These are phyloP conservation scores for Astur gentilis DNA, from an alignment of 2,113 vertebrate genomes.

Conservation along the genomic window DNA sequence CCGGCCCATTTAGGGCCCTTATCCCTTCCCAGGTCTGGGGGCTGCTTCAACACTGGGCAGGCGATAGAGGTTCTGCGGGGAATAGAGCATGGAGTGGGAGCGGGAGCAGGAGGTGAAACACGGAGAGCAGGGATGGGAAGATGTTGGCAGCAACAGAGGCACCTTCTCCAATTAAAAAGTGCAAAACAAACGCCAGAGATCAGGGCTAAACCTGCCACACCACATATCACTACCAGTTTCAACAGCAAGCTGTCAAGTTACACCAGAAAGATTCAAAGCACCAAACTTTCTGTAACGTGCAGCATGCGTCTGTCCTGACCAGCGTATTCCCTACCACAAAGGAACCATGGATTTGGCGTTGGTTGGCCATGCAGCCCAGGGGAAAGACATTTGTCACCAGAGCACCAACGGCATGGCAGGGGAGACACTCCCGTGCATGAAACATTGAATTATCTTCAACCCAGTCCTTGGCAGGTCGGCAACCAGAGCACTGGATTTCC, in stretches of 20 bases:
- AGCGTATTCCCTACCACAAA: neutral
- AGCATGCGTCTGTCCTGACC: neutral
- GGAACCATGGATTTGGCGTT: neutral
- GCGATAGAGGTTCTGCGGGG: rapidly evolving
- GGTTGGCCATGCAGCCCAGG: neutral
- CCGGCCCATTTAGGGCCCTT: neutral
- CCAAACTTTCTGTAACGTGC: neutral
- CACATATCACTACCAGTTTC: neutral
- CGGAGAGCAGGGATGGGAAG: neutral
- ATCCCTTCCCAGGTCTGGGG: neutral
- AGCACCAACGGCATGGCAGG: rapidly evolving
- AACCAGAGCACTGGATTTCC: neutral
- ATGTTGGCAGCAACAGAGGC: neutral
- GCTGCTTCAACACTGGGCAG: rapidly evolving
- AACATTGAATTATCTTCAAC: neutral
- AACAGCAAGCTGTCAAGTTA: neutral
- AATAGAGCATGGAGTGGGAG: neutral
- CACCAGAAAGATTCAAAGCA: neutral
- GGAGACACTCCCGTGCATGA: rapidly evolving
- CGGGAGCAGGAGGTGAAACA: neutral
- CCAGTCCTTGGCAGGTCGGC: neutral
- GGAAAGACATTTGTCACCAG: neutral
- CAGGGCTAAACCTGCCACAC: neutral
- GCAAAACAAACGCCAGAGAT: neutral
- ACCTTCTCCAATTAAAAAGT: neutral